Evolutionary conservation across 2,888 invertebrate genomes (phyloP).

Genomic region (Mechanitis mazaeus): DNA sequence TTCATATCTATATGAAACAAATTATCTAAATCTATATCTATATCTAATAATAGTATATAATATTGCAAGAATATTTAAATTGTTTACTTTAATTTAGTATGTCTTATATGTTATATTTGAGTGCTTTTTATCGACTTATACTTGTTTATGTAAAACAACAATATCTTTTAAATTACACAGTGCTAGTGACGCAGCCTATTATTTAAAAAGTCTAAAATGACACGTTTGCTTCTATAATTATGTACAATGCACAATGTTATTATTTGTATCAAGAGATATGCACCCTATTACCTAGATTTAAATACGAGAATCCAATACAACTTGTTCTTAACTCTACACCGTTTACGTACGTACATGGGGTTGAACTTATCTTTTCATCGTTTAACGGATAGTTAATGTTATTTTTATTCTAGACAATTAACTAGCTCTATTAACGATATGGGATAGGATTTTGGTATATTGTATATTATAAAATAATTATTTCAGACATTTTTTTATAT

Average conservation of each 20-base stretch:
- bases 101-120: too few relatives aligned
- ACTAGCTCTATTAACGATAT: slow-evolving; percentile 21
- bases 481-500: background rate
- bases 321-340: background rate
- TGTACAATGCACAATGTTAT: slow-evolving; percentile 24
- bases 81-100: too few relatives aligned
- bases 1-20: too few relatives aligned
- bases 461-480: background rate
- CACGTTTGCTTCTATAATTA: slow-evolving; percentile 59
- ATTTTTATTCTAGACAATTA: slow-evolving; percentile 26
- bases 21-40: too few relatives aligned
- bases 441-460: slow-evolving; percentile 10
- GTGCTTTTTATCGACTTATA: too few relatives aligned
- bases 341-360: slow-evolving; percentile 31
- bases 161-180: slow-evolving; percentile 32
- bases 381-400: slow-evolving; percentile 36
- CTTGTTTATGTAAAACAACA: slow-evolving; percentile 15
- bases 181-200: slow-evolving; percentile 48
- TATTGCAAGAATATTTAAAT: too few relatives aligned
- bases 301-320: background rate
- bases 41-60: too few relatives aligned
- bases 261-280: slow-evolving; percentile 1
- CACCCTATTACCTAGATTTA: background rate
- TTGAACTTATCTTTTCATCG: slow-evolving; percentile 45
- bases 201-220: slow-evolving; percentile 60